A percentile compares a stretch with the other conserved stretches of the same genome.
These are phyloP conservation scores for Epizoanthus scotinus DNA, from an alignment of 92 coral and sea anemone genomes.

Conservation along the genomic window DNA sequence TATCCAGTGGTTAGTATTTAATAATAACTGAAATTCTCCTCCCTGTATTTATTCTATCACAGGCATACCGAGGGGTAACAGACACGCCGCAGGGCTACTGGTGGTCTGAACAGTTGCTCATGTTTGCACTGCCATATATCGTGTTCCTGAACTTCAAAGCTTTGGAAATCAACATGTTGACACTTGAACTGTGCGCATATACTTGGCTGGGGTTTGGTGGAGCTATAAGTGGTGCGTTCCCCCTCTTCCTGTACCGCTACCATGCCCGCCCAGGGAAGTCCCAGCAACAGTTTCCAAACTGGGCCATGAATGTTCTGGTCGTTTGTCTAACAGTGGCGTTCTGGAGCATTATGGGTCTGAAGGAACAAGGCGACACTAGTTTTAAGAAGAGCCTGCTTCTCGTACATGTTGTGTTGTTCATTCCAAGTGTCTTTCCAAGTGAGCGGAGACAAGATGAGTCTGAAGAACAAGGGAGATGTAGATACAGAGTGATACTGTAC, in stretches of 20 bases:
- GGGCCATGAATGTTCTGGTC: conserved; percentile 60
- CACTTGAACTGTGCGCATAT: conserved; percentile 63
- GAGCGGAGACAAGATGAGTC: conserved; percentile 18
- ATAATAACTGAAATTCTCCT: no score
- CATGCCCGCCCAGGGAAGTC: conserved; percentile 42
- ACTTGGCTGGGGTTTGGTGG: conserved; percentile 73
- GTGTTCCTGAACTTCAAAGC: conserved; percentile 65
- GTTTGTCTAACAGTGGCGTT: conserved; percentile 64
- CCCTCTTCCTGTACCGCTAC: conserved; percentile 61
- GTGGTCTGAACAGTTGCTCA: conserved; percentile 68
- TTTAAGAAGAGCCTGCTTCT: conserved; percentile 49
- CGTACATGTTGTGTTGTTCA: conserved; percentile 44
- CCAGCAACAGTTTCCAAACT: conserved; percentile 42
- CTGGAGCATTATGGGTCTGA: conserved; percentile 47
- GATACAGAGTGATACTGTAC: conserved; percentile 35
- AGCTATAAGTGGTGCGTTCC: conserved; percentile 51
- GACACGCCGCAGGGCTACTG: conserved; percentile 59
- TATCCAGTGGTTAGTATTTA: no score
- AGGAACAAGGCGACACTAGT: conserved; percentile 39
- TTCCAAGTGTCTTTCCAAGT: conserved; percentile 64
- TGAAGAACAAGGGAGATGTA: conserved; percentile 22
- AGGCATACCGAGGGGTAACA: conserved; percentile 52
- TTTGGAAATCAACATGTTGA: conserved; percentile 63
- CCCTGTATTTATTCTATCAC: conserved; percentile 13
- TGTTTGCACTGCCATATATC: conserved; percentile 59